phyloP scores from a whole-genome alignment of 2,113 vertebrate species.

The Sinocyclocheilus rhinocerous region DNA sequence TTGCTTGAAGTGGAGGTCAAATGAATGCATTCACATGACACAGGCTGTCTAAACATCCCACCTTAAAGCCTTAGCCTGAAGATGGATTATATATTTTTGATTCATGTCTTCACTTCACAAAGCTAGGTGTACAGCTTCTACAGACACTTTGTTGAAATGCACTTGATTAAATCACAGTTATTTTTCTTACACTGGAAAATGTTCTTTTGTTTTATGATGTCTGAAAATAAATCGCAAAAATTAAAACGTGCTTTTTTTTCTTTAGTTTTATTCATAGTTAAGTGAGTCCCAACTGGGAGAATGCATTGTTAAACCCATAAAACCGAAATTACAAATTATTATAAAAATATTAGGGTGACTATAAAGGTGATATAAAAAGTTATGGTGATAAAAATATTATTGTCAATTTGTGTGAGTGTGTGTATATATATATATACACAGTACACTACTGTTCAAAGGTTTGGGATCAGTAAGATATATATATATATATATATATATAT shows the following conservation, averaged over 20 bases:
- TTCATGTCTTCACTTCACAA: conserved; percentile 70
- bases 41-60: conserved; percentile 65
- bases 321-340: too few relatives aligned
- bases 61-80: conserved; percentile 77
- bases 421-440: too few relatives aligned
- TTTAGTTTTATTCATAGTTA: too few relatives aligned
- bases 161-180: conserved; percentile 77
- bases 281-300: too few relatives aligned
- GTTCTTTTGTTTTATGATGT: conserved; percentile 70
- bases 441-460: too few relatives aligned
- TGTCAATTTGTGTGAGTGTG: too few relatives aligned
- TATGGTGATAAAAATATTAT: too few relatives aligned
- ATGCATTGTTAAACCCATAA: too few relatives aligned
- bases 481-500: too few relatives aligned
- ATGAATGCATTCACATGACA: conserved; percentile 49
- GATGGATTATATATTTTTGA: conserved; percentile 65
- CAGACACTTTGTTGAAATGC: conserved; percentile 73
- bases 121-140: conserved; percentile 58
- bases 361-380: too few relatives aligned
- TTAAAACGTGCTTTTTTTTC: conserved; percentile 43
- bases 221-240: conserved; percentile 78
- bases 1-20: conserved; percentile 31
- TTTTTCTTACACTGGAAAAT: conserved; percentile 74
- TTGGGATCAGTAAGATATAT: too few relatives aligned
- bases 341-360: too few relatives aligned